Evolutionary conservation across 2,797 vertebrate species (phyloP).

Genomic region (Aratinga solstitialis): DNA sequence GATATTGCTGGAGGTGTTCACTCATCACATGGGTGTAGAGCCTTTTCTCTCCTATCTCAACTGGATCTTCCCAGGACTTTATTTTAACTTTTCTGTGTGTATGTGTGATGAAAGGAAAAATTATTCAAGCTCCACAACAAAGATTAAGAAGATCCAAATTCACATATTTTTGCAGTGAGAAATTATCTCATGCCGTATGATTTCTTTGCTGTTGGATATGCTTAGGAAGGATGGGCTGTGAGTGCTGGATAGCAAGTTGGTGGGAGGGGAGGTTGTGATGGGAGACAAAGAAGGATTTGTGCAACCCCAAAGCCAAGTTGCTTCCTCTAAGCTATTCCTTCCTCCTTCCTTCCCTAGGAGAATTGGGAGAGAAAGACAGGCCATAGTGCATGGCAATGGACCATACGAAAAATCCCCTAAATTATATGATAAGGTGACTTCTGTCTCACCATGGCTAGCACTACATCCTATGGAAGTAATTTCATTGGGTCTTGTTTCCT

Average conservation of each 20-base stretch:
- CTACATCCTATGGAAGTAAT: background rate
- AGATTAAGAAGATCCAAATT: slow-evolving; percentile 64
- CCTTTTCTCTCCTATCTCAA: slow-evolving; percentile 43
- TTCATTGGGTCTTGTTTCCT: background rate
- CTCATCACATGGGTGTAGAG: slow-evolving; percentile 50
- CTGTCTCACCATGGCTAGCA: background rate
- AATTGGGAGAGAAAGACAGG: background rate
- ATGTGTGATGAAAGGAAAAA: slow-evolving; percentile 59
- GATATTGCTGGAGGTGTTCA: background rate
- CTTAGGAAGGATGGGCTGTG: slow-evolving; percentile 39
- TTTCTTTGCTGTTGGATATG: slow-evolving; percentile 58
- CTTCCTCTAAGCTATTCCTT: background rate
- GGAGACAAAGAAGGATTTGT: slow-evolving; percentile 4
- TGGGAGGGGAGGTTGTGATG: background rate
- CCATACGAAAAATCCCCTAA: background rate
- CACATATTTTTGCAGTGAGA: slow-evolving; percentile 61
- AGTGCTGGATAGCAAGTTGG: slow-evolving; percentile 5
- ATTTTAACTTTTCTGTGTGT: slow-evolving; percentile 34
- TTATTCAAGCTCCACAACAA: slow-evolving; percentile 60
- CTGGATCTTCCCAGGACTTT: slow-evolving; percentile 50
- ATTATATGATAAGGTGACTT: background rate
- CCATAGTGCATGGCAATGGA: background rate
- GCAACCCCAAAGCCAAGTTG: background rate
- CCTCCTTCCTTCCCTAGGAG: background rate
- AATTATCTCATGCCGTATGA: slow-evolving; percentile 41